These are phyloP conservation scores for Reinhardtius hippoglossoides DNA, from an alignment of 2,113 vertebrate genomes.

Conservation along the genomic window DNA sequence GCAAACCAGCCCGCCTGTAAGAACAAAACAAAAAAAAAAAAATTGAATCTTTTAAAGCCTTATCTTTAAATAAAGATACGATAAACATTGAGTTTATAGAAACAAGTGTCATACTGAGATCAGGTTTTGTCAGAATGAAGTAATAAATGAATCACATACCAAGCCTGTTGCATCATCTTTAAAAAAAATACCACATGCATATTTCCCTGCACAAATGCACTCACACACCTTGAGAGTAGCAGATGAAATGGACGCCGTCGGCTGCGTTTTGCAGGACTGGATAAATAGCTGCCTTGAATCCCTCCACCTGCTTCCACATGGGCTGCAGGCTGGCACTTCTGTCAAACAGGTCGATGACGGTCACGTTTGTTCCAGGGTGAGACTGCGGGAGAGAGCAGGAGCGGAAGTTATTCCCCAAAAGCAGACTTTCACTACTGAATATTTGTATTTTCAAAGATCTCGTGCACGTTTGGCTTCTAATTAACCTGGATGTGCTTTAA, in stretches of 20 bases:
- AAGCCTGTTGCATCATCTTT: too few relatives aligned
- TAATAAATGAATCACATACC: not conserved
- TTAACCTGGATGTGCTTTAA: slow-evolving; percentile 19
- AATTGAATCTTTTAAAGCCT: too few relatives aligned
- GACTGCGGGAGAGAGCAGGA: slow-evolving; percentile 77
- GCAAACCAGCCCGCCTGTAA: slow-evolving; percentile 89
- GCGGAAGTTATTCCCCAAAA: not conserved
- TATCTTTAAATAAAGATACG: too few relatives aligned
- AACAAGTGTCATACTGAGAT: too few relatives aligned
- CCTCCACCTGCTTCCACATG: slow-evolving; percentile 91
- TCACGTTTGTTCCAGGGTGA: slow-evolving; percentile 90
- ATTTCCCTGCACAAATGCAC: not conserved
- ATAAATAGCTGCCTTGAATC: slow-evolving; percentile 87
- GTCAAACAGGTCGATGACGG: slow-evolving; percentile 90
- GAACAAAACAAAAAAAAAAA: too few relatives aligned
- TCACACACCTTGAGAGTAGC: slow-evolving; percentile 85
- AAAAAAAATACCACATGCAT: too few relatives aligned
- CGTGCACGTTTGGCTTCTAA: not conserved
- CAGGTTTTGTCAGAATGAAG: too few relatives aligned
- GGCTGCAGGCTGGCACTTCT: slow-evolving; percentile 87
- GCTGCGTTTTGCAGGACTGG: slow-evolving; percentile 90
- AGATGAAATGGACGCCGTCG: slow-evolving; percentile 87
- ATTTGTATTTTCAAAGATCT: not conserved
- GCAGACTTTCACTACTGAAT: too few relatives aligned
- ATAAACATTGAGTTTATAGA: too few relatives aligned